Evolutionary conservation across 2,888 invertebrate genomes (phyloP), one percentile per base, ranked within the genome.

Genomic region (Schizotus pectinicornis): DNA sequence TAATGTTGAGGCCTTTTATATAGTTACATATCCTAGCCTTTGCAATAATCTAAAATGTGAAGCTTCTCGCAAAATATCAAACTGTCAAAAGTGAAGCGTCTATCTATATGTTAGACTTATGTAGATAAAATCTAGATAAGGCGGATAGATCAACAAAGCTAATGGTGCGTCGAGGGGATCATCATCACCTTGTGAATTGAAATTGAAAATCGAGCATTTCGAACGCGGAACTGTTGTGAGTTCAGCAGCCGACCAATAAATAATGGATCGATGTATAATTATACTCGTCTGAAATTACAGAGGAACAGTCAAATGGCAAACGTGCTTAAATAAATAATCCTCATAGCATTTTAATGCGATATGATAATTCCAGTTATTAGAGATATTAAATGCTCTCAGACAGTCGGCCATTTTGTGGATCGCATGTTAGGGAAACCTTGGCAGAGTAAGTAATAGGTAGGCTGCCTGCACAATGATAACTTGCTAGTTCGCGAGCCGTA

Each of bases 281-380:
- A 67, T 58, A 36, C 51, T 38, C 47, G 51, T 55, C 52, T 54
- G 46, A 71, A 67, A 73, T 67, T 68, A 67, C 64, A 70, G 62
- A 64, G 64, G 64, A 56, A 65, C 60, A 61, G 62, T 68, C 62
- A 64, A 71, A 68, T 68, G 69, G 68, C 67, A 65, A 71, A 67
- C 68, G 65, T 65, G 68, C 65, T 64, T 73, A 69, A 73, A 74
- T 74, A 72, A 74, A 72, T 74, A 74, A 74, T 73, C 67, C 67
- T 59, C 62, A 59, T 70, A 65, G 65, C 64, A 66, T 73, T 69
- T 71, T 73, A 70, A 71, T 69, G 70, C 69, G 71, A 73, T 74
- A 72, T 66, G 72, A 73, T 73, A 74, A 74, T 74, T 69, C 64
- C 67, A 62, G 74, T 74, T 71, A 73, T 74, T 74, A 71, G 64